Evolutionary conservation across 35 echinoderm and acorn worm species (phyloP).

Genomic region (Amphiura filiformis): DNA sequence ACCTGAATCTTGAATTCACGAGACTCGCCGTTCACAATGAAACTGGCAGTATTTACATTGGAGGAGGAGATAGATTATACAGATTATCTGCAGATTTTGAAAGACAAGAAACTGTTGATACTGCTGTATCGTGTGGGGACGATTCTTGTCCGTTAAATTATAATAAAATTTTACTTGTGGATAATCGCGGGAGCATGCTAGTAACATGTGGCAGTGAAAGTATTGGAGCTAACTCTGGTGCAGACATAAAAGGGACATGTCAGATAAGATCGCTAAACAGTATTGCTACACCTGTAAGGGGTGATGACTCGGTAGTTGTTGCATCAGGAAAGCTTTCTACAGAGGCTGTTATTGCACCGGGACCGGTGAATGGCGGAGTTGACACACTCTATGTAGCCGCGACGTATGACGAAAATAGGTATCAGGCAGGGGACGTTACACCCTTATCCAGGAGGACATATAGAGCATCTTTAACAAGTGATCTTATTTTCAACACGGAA

Average conservation of each 20-base stretch:
- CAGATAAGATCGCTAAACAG: background rate
- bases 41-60: background rate
- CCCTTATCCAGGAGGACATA: background rate
- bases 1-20: background rate
- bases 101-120: background rate
- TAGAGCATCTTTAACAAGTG: background rate
- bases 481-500: background rate
- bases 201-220: conserved; percentile 31
- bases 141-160: background rate
- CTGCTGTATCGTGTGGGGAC: background rate
- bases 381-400: background rate
- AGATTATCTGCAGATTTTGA: background rate
- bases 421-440: background rate
- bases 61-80: background rate
- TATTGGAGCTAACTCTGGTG: background rate
- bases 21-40: background rate
- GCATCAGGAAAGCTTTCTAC: background rate
- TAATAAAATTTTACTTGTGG: conserved; percentile 23
- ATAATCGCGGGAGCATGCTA: background rate
- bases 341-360: conserved; percentile 5
- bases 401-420: background rate
- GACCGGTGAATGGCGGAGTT: background rate
- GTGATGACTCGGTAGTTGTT: background rate
- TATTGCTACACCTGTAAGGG: background rate
- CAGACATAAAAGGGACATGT: background rate